Evolutionary conservation across 64 coral and sea anemone genomes (phyloP), one percentile per base, ranked within the genome.

Genomic region (Cladopsammia gracilis): DNA sequence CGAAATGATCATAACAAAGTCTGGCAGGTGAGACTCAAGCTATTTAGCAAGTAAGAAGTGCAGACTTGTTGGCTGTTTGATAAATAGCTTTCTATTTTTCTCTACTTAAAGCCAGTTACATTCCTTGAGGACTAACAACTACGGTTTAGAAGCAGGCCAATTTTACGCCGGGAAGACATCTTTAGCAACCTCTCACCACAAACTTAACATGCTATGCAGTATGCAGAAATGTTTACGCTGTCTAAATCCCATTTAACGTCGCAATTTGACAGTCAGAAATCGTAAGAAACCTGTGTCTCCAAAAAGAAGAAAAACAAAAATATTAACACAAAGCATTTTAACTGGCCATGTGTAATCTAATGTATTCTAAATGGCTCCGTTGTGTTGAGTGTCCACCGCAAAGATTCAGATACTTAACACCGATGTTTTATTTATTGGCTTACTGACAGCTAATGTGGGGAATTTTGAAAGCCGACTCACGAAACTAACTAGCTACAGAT

Each of bases 1-100:
- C 42, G 98, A 99, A 88, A 99, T 99, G 98, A 99, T 99, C 74
- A 99, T 99, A 88, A 99, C 98, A 22, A 99, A 99, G 70, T 96
- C 94, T 73, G 98, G 98, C 45, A 99, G 98, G 98, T 99, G 82
- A 79, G 48, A 11, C 54, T 4, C 19, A 20, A 62, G 23, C 23
- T 4, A 58, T 50, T 59, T 54, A 26, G 11, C 14, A 5, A 22
- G 3, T 48, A 86, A 15, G 34, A 14, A 54, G 19, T 23, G 74
- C 15, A 45, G 6, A 46, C 8, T 16, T 14, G 16, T 18, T 62
- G 13, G 25, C 15, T 62, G 34, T 47, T 25, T 46, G 6, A 18
- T 64, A 26, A 62, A 16, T 14, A 1, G 19, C 47, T 82, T 15
- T 5, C 4, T 1, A 19, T 59, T 7, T 3, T 14, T 20, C 16